phyloP scores from a whole-genome alignment of 1,140 invertebrate genomes.

The Diabrotica undecimpunctata region DNA sequence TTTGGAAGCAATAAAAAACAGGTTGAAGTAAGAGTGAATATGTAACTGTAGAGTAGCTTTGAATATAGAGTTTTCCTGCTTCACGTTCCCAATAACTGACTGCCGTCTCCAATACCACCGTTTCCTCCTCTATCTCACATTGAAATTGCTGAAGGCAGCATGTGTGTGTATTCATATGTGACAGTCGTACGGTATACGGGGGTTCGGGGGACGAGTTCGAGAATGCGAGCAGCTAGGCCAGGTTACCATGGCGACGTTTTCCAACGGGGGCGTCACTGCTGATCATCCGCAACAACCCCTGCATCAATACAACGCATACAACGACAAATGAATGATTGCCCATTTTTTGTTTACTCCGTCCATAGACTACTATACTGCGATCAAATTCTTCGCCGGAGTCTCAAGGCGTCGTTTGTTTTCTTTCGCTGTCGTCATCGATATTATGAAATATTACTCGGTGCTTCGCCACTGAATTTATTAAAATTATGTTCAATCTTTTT shows the following conservation, averaged over 20 bases:
- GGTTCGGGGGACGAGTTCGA: slow-evolving; percentile 15
- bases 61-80: no score
- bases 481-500: no score
- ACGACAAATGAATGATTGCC: slow-evolving; percentile 18
- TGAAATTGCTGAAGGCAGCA: slow-evolving; percentile 16
- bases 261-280: slow-evolving; percentile 28
- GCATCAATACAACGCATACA: slow-evolving; percentile 29
- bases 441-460: neutral
- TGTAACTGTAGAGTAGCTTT: no score
- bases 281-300: slow-evolving; percentile 33
- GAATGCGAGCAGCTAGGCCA: slow-evolving; percentile 11
- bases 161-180: slow-evolving; percentile 34
- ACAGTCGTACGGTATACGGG: slow-evolving; percentile 27
- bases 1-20: no score
- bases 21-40: no score
- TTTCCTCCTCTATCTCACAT: neutral
- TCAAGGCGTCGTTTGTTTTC: slow-evolving; percentile 10
- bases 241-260: slow-evolving; percentile 30
- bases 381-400: slow-evolving; percentile 9
- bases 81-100: no score
- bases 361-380: slow-evolving; percentile 1
- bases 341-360: slow-evolving; percentile 12
- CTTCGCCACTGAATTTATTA: no score
- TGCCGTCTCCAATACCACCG: neutral
- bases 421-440: slow-evolving; percentile 2